These are phyloP conservation scores for Eleginops maclovinus DNA, from an alignment of 2,113 vertebrate genomes.

Conservation along the genomic window DNA sequence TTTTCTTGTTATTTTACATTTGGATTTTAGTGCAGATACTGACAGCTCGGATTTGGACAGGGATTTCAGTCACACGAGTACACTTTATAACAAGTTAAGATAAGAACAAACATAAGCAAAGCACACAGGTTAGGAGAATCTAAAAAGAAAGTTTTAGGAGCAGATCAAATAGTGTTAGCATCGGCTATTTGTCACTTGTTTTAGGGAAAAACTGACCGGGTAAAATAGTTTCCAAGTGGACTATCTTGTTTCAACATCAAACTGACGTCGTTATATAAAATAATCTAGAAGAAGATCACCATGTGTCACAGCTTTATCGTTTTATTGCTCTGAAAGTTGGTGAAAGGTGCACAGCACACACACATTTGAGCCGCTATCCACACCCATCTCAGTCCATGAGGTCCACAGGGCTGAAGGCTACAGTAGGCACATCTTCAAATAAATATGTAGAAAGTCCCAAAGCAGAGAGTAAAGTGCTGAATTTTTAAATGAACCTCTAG, in stretches of 20 bases:
- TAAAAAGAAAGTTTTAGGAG: no score
- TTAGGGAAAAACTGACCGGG: no score
- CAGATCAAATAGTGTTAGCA: no score
- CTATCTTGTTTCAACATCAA: neutral
- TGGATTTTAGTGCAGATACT: no score
- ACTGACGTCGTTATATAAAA: neutral
- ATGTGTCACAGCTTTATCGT: neutral
- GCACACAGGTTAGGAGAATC: no score
- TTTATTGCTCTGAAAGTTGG: constrained; percentile 55
- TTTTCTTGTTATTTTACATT: no score
- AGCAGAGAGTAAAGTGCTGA: constrained; percentile 40
- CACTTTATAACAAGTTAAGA: no score
- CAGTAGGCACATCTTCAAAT: constrained; percentile 45
- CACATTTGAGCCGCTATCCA: neutral
- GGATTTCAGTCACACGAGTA: no score
- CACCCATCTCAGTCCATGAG: neutral
- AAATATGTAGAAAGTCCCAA: neutral
- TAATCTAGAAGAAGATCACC: neutral
- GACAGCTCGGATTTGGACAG: no score
- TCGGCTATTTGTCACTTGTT: no score
- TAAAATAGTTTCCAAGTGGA: neutral
- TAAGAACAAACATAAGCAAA: no score
- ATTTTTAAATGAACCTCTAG: neutral
- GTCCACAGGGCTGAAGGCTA: constrained; percentile 23
- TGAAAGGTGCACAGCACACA: constrained; percentile 27